Percentiles rank a stretch among this genome's conserved stretches.
Conservation (phyloP, 2,888 invertebrate species). For the Erpobdella octoculata region DNA sequence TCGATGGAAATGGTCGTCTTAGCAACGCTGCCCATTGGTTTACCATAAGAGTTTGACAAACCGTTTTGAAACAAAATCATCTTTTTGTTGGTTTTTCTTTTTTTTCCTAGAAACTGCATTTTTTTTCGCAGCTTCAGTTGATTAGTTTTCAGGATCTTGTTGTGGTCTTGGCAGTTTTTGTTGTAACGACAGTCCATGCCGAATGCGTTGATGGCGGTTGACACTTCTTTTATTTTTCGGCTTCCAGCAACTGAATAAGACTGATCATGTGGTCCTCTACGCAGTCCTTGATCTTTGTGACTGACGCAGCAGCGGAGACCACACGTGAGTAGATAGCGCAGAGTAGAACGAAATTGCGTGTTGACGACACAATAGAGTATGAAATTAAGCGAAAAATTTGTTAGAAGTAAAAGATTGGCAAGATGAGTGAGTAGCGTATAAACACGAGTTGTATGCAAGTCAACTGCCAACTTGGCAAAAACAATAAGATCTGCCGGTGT, state of each 20-base stretch:
- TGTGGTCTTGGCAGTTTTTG: too few relatives aligned
- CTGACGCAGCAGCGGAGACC: background rate
- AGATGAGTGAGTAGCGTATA: constrained; percentile 30
- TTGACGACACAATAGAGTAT: constrained; percentile 71
- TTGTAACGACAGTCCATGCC: too few relatives aligned
- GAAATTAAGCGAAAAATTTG: constrained; percentile 60
- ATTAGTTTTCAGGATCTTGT: too few relatives aligned
- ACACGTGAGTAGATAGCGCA: constrained; percentile 38
- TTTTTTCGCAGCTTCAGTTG: too few relatives aligned
- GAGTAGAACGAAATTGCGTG: constrained; percentile 66
- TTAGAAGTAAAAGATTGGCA: constrained; percentile 47
- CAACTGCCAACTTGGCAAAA: constrained; percentile 31
- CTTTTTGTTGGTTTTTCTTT: too few relatives aligned
- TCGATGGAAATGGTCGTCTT: background rate
- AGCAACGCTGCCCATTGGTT: background rate
- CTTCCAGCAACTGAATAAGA: too few relatives aligned
- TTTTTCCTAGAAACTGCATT: too few relatives aligned
- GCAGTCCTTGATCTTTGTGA: too few relatives aligned
- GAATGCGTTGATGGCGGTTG: too few relatives aligned
- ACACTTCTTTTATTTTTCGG: too few relatives aligned
- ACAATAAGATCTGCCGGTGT: constrained; percentile 48
- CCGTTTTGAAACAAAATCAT: background rate
- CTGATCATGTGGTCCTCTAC: too few relatives aligned
- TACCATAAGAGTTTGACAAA: background rate
- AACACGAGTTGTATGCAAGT: background rate